Evolutionary conservation across 2,888 invertebrate genomes (phyloP).

Genomic region (Octonoba sinensis): DNA sequence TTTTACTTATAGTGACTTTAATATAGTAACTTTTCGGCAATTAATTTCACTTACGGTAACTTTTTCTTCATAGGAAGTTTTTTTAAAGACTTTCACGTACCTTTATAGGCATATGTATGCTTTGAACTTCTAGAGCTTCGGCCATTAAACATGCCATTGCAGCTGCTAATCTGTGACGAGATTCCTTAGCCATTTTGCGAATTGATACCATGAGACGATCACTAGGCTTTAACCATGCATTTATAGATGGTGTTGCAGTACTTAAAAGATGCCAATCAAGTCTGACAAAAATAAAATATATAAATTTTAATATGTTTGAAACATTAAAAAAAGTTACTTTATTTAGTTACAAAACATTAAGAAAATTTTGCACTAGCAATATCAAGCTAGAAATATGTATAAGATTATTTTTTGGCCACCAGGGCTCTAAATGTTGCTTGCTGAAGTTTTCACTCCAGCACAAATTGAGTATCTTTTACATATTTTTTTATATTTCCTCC

Average conservation of each 20-base stretch:
- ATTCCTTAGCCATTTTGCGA: slow-evolving; percentile 83
- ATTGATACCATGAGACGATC: slow-evolving; percentile 89
- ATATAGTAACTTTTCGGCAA: too few species aligned
- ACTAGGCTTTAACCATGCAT: slow-evolving; percentile 97
- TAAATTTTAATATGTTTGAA: background rate
- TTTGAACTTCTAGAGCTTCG: slow-evolving; percentile 88
- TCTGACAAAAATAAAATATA: slow-evolving; percentile 72
- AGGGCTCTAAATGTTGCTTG: too few species aligned
- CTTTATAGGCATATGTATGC: slow-evolving; percentile 84
- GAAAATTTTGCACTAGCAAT: background rate
- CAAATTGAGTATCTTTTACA: too few species aligned
- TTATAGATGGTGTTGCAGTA: slow-evolving; percentile 95
- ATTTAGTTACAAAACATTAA: background rate
- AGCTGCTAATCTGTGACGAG: slow-evolving; percentile 75
- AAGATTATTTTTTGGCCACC: too few species aligned
- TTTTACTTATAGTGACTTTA: too few species aligned
- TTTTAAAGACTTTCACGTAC: slow-evolving; percentile 72
- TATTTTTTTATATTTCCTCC: too few species aligned
- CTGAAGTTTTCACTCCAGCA: too few species aligned
- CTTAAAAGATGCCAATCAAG: slow-evolving; percentile 96
- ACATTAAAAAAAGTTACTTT: background rate
- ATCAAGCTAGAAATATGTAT: too few species aligned
- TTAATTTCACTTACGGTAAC: too few species aligned
- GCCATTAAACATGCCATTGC: slow-evolving; percentile 96
- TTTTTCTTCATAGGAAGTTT: too few species aligned